Base-by-base conservation (phyloP, 2,113 vertebrate species). In the Anas platyrhynchos region DNA sequence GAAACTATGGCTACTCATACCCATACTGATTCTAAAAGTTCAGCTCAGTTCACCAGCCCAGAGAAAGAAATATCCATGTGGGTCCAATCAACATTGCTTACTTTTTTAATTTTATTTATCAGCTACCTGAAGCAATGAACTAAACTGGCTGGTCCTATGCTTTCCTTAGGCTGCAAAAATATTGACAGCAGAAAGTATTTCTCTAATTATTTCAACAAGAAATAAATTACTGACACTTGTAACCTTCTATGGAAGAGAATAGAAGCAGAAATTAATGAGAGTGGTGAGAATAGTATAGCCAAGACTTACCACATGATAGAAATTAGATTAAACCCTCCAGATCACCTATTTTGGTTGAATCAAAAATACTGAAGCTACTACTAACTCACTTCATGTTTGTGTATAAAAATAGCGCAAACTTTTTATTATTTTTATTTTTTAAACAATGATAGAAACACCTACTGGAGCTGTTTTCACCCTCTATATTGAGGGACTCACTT, bases 121-220 rank as follows among this genome's bases (percentile, higher is more conserved):
- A 44, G 13, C 36, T 76, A 54, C 82, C 43, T 91, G 52, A 91
- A 89, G 55, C 72, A 89, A 65, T 68, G 72, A 84, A 67, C 72
- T 80, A 36, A 95, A 69, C 52, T 73, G n/a, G 59, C 46, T 59
- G 16, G 59, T 55, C 59, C 32, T 89, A 26, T 72, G 52, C 27
- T 83, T 16, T 83, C 71, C 88, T 90, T 81, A 75, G 93, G 85
- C 68, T 91, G 87, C 32, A 77, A 83, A 88, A 88, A 55, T 71
- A 3, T 77, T 91, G 41, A 46, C 67, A 85, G 15, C 8, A 83
- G 89, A 91, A 95, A 88, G 11, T 43, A 29, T 74, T 74, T n/a
- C 34, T 80, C 23, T 83, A 73, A 86, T 94, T 94, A 68, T 83
- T 96, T 83, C 29, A 81, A 52, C 5, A 83, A 55, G 78, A 91